Percentiles rank a stretch among this genome's conserved stretches.
These are phyloP conservation scores for Ernsta delagoae DNA, from an alignment of 2,888 invertebrate genomes.

Conservation along the genomic window DNA sequence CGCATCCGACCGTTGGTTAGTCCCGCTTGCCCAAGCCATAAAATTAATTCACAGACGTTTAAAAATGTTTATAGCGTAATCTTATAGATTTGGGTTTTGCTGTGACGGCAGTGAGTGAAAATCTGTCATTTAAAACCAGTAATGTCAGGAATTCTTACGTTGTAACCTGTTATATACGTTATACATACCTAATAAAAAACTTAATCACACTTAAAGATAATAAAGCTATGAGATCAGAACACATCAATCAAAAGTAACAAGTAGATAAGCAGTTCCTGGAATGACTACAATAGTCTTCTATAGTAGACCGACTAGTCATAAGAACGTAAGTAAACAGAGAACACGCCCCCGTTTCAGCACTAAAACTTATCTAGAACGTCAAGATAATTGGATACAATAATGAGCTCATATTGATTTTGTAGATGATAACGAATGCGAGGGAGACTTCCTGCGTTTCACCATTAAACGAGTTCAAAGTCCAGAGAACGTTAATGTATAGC, in stretches of 20 bases:
- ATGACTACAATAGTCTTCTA: conserved; percentile 14
- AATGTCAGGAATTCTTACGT: conserved; percentile 52
- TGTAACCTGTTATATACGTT: conserved; percentile 20
- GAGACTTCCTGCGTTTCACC: conserved; percentile 68
- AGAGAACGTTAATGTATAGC: conserved; percentile 69
- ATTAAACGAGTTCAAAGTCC: conserved; percentile 81
- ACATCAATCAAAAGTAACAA: conserved; percentile 33
- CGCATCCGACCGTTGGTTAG: conserved; percentile 74
- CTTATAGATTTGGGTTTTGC: conserved; percentile 40
- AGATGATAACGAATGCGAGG: conserved; percentile 62
- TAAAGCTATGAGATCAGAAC: conserved; percentile 29
- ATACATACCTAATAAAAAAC: conserved; percentile 18
- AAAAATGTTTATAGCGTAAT: conserved; percentile 45
- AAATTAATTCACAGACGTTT: conserved; percentile 47
- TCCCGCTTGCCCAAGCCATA: conserved; percentile 54
- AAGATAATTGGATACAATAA: conserved; percentile 41
- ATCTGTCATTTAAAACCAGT: conserved; percentile 35
- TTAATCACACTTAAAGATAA: conserved; percentile 27
- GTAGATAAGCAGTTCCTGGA: conserved; percentile 29
- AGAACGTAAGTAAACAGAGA: conserved; percentile 43
- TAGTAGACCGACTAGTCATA: conserved; percentile 24
- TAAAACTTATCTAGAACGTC: conserved; percentile 41
- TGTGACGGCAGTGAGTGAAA: conserved; percentile 63
- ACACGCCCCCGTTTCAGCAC: conserved; percentile 51
- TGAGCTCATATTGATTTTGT: conserved; percentile 61